Evolutionary conservation across 2,113 vertebrate species (phyloP).

Genomic region (Hydrolagus affinis): DNA sequence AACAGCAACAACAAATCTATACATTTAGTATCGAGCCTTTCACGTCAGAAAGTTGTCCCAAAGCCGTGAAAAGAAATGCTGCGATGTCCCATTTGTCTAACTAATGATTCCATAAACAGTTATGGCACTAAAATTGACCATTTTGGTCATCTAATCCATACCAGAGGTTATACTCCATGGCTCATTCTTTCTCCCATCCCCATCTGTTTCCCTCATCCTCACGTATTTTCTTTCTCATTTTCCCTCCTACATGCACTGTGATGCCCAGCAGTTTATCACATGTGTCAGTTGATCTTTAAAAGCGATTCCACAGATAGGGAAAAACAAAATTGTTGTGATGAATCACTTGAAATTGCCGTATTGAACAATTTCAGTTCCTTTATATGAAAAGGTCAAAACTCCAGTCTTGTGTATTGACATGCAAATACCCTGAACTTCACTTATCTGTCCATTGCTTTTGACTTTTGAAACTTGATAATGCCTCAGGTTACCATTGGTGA

Average conservation of each 20-base stretch:
- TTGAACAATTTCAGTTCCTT: not conserved
- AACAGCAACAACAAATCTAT: no score
- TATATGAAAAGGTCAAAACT: not conserved
- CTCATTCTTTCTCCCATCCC: no score
- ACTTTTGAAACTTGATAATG: not conserved
- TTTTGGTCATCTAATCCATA: no score
- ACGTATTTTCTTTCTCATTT: not conserved
- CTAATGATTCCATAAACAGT: no score
- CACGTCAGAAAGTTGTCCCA: no score
- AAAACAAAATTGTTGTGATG: not conserved
- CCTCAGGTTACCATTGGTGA: no score
- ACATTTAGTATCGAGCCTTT: no score
- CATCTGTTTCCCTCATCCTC: no score
- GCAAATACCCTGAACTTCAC: not conserved
- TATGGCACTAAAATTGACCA: no score
- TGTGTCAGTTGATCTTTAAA: not conserved
- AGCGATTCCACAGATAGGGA: not conserved
- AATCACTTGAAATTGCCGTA: not conserved
- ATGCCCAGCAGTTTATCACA: not conserved
- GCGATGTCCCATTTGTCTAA: not conserved
- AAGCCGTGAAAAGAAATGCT: not conserved
- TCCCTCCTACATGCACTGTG: not conserved
- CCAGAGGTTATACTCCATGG: no score
- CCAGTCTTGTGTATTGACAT: not conserved
- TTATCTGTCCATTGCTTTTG: not conserved